Evolutionary conservation across 2,113 vertebrate genomes (phyloP).

Genomic region (Lonchura striata): DNA sequence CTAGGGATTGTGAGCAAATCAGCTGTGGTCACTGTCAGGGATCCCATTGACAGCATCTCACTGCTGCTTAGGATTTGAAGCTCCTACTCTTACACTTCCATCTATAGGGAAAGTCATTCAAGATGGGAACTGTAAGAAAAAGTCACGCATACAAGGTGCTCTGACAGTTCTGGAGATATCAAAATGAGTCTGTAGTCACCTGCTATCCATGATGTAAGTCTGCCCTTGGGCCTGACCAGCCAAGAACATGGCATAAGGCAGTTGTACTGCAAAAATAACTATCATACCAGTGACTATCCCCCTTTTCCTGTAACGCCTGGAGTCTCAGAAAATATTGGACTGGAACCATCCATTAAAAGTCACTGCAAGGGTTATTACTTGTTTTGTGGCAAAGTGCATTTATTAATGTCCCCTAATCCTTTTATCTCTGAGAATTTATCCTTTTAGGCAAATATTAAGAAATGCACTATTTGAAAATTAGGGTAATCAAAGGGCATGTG

Average conservation of each 20-base stretch:
- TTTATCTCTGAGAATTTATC: background rate
- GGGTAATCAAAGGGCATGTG: background rate
- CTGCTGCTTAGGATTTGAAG: background rate
- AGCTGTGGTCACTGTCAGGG: background rate
- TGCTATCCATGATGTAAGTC: background rate
- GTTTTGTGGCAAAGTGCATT: background rate
- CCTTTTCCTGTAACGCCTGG: background rate
- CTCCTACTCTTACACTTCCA: background rate
- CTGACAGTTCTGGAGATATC: background rate
- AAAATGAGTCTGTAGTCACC: background rate
- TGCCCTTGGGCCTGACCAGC: background rate
- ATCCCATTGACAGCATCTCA: background rate
- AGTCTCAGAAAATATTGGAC: background rate
- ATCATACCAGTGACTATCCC: background rate
- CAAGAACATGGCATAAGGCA: background rate
- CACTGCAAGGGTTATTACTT: background rate
- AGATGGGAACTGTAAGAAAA: background rate
- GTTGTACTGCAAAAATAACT: background rate
- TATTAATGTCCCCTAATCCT: background rate
- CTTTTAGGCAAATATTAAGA: background rate
- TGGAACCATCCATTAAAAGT: background rate
- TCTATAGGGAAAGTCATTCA: background rate
- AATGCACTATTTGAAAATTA: background rate
- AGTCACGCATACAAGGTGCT: fast-evolving
- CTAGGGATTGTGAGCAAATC: background rate